Evolutionary conservation across 2,797 vertebrate species (phyloP).

Genomic region (Diplodus puntazzo): DNA sequence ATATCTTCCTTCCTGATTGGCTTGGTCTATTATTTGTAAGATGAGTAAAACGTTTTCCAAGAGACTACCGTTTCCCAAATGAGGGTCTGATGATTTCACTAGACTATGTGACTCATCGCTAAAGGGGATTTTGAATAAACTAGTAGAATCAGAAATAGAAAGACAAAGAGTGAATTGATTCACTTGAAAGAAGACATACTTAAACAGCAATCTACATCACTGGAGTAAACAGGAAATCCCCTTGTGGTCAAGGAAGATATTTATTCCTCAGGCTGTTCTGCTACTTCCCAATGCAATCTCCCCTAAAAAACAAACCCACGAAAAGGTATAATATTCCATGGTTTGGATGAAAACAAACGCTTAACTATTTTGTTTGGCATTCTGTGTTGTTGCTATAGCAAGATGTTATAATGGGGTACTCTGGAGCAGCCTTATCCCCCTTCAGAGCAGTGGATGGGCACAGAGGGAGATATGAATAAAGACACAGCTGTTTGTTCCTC

Average conservation of each 20-base stretch:
- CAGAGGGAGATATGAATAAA: constrained; percentile 63
- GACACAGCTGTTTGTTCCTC: constrained; percentile 76
- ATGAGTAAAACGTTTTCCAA: not conserved
- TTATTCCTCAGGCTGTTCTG: not conserved
- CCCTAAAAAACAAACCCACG: not conserved
- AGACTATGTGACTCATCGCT: not conserved
- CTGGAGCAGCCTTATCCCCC: constrained; percentile 40
- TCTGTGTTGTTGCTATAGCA: constrained; percentile 17
- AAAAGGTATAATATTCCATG: not conserved
- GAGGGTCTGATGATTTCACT: not conserved
- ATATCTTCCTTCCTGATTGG: not conserved
- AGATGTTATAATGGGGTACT: not conserved
- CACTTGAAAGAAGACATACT: not conserved
- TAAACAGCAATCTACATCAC: not conserved
- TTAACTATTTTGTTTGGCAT: not conserved
- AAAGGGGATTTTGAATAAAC: not conserved
- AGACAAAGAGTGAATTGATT: not conserved
- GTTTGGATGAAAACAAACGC: not conserved
- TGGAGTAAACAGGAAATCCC: not conserved
- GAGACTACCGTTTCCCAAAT: not conserved
- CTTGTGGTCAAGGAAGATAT: constrained; percentile 2
- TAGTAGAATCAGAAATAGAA: not conserved
- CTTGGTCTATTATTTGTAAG: not conserved
- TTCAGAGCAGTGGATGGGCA: constrained; percentile 45
- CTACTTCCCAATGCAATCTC: not conserved